Conservation (phyloP, 2,113 vertebrate genomes). For the Felis catus region F.catus_Fca126_mat1.0 CM031419.1:205607001-205607500, state of each 20-base stretch:
- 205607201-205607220: background rate
- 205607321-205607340: background rate
- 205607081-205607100: background rate
- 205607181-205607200: background rate
- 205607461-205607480: too few species aligned
- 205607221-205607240: background rate
- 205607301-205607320: background rate
- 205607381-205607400: too few species aligned
- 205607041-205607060: background rate
- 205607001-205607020: background rate
- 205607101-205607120: background rate
- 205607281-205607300: background rate
- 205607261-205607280: background rate
- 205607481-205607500: too few species aligned
- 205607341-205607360: background rate
- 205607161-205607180: background rate
- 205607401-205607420: background rate
- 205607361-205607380: background rate
- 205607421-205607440: background rate
- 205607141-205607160: background rate
- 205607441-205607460: too few species aligned
- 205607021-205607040: background rate
- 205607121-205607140: background rate
- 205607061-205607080: background rate
- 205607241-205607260: background rate